Conservation (phyloP, 2,113 vertebrate species). For the Amblyopsis rosae region DNA sequence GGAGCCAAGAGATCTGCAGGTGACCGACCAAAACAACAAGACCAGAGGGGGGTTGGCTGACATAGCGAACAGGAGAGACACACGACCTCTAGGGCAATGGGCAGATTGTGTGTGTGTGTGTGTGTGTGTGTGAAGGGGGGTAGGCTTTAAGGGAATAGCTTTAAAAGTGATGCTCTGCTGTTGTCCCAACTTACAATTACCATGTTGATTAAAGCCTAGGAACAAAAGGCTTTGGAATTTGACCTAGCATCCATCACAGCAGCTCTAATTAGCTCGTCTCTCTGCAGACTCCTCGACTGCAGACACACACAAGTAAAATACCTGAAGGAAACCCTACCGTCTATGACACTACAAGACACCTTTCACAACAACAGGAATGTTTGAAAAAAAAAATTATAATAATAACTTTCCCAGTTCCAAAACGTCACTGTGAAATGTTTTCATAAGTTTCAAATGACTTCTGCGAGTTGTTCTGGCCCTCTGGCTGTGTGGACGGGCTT, state of each 20-base stretch:
- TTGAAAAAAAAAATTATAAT: too few relatives aligned
- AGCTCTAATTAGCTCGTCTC: conserved; percentile 56
- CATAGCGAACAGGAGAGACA: conserved; percentile 23
- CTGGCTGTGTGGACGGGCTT: too few relatives aligned
- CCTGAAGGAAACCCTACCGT: not conserved
- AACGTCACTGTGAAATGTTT: not conserved
- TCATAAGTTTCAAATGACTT: not conserved
- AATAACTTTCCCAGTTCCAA: not conserved
- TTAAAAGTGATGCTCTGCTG: conserved; percentile 59
- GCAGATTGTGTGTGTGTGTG: conserved; percentile 13
- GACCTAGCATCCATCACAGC: conserved; percentile 57
- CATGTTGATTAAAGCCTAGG: conserved; percentile 66
- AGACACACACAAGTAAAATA: conserved; percentile 13
- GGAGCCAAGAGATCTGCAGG: conserved; percentile 56
- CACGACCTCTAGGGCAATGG: conserved; percentile 60
- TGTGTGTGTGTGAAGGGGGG: conserved; percentile 13
- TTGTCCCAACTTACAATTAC: conserved; percentile 69
- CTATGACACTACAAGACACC: not conserved
- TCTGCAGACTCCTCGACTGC: conserved; percentile 30
- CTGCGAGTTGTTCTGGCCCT: too few relatives aligned
- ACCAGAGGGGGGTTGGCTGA: conserved; percentile 29
- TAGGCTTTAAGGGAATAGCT: conserved; percentile 15
- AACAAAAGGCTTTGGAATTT: conserved; percentile 69
- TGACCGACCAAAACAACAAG: conserved; percentile 40
- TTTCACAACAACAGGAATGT: not conserved